Conservation (phyloP, 1,140 invertebrate genomes). For the Meteorus sp. region DNA sequence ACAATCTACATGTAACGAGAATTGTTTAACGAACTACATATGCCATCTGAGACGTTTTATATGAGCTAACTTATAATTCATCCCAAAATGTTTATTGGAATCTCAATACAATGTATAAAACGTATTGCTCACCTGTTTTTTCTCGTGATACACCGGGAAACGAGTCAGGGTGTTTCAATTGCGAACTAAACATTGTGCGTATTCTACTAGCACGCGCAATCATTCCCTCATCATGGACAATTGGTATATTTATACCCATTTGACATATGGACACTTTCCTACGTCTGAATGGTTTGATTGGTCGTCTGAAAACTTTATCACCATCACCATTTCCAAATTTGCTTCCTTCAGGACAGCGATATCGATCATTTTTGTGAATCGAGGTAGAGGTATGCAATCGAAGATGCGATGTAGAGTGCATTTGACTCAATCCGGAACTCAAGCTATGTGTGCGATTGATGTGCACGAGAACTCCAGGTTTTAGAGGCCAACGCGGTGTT, state of each 20-base stretch:
- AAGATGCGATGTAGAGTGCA: constrained; percentile 21
- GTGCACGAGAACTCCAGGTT: constrained; percentile 84
- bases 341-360: constrained; percentile 24
- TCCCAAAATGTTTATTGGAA: too few relatives aligned
- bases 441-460: constrained; percentile 75
- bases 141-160: constrained; percentile 54
- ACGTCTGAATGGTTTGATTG: constrained; percentile 31
- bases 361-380: constrained; percentile 24
- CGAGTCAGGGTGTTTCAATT: constrained; percentile 50
- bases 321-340: too few relatives aligned
- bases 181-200: constrained; percentile 51
- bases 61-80: too few relatives aligned
- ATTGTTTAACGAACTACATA: too few relatives aligned
- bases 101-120: background rate
- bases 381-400: constrained; percentile 28
- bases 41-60: too few relatives aligned
- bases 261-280: constrained; percentile 18
- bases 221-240: constrained; percentile 50
- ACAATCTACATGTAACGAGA: too few relatives aligned
- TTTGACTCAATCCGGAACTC: constrained; percentile 45
- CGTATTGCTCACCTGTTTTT: constrained; percentile 51
- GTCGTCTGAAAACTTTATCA: constrained; percentile 25
- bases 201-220: constrained; percentile 54
- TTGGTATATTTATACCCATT: constrained; percentile 22
- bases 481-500: constrained; percentile 82